Evolutionary conservation across 1,140 invertebrate species (phyloP), one percentile per base, ranked within the genome.

Genomic region (Drosophila santomea): DNA sequence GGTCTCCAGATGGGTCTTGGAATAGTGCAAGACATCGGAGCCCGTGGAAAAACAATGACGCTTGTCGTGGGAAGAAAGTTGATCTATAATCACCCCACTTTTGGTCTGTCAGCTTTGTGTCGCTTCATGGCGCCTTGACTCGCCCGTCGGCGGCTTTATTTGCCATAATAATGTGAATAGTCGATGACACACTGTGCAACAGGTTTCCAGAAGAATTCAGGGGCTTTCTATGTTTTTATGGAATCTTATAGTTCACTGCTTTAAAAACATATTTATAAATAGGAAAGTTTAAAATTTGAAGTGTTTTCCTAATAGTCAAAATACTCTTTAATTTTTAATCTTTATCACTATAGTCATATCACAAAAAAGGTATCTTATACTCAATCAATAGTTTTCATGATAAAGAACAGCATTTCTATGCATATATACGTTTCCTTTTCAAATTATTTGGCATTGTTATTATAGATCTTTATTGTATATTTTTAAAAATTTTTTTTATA

Each of bases 1-100:
- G 57, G 47, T 56, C 78, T 69, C 54, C 50, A 36, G n/a, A 20
- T 36, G 10, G 32, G 50, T 52, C 54, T 44, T 56, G 47, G 52
- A 48, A 58, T 23, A 41, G 54, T 57, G 43, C 48, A 58, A 58
- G 39, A 60, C 44, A 58, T 60, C 44, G 39, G 44, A 17, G 55
- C 14, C 45, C 52, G 44, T 50, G 35, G 43, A 78, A 48, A 74
- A 67, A 83, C 80, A 80, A 84, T 85, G 59, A 59, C 61, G 45
- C 54, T 32, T 60, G 78, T 84, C 84, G 84, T 88, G 84, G 84
- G 84, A 88, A 89, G 84, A 88, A 88, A 88, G 84, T 88, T 88
- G 84, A 88, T 84, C 83, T 89, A 88, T 88, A 88, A 88, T 88
- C 84, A 83, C 52, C 76, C 71, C 48, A 88, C 83, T 88, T 79